Percentiles rank a stretch among this genome's conserved stretches.
These are phyloP conservation scores for Dromius quadrimaculatus DNA, from an alignment of 2,888 invertebrate genomes.

Conservation along the genomic window DNA sequence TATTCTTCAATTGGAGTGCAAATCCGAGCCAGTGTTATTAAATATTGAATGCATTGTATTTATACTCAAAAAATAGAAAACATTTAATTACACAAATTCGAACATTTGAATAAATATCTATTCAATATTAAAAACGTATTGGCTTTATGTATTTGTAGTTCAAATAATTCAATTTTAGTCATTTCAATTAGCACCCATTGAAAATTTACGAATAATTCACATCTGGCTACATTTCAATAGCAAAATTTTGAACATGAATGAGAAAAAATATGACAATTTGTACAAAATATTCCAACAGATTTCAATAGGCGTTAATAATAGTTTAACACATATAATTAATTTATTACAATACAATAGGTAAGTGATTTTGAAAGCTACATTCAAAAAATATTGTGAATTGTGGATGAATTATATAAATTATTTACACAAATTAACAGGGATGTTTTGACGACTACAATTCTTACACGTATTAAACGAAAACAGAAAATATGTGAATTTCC, in stretches of 20 bases:
- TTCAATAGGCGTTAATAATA: conserved; percentile 31
- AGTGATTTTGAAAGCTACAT: conserved; percentile 16
- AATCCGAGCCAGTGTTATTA: too few relatives aligned
- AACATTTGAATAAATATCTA: conserved; percentile 33
- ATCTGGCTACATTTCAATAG: conserved; percentile 34
- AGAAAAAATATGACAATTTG: conserved; percentile 32
- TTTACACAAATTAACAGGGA: too few relatives aligned
- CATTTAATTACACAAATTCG: conserved; percentile 35
- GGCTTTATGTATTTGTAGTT: conserved; percentile 30
- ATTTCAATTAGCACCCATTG: conserved; percentile 40
- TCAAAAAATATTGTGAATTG: conserved; percentile 15
- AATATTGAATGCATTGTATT: too few relatives aligned
- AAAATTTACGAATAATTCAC: conserved; percentile 38
- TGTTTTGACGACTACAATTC: too few relatives aligned
- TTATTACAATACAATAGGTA: conserved; percentile 29
- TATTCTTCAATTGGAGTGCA: too few relatives aligned
- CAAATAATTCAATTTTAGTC: conserved; percentile 39
- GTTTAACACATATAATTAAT: conserved; percentile 36
- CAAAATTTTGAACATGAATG: too few relatives aligned
- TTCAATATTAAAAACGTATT: conserved; percentile 33
- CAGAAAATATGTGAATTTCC: conserved; percentile 12
- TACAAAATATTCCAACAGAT: conserved; percentile 35
- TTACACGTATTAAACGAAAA: background rate
- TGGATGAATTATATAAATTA: background rate
- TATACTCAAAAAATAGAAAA: conserved; percentile 15